phyloP scores from a whole-genome alignment of 1,140 invertebrate genomes.

The Chironomus striatipennis region DNA sequence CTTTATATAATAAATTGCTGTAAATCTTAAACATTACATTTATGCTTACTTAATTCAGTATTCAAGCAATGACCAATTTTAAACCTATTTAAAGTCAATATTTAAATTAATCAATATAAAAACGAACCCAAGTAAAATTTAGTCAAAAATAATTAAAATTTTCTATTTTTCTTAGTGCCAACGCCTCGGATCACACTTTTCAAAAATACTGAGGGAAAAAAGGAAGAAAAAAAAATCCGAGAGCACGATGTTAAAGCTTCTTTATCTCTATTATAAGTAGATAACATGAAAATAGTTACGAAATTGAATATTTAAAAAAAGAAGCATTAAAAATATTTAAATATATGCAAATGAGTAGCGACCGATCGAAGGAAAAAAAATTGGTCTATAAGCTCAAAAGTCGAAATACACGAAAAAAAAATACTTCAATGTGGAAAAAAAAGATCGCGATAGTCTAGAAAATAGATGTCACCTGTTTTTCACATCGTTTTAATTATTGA shows the following conservation, averaged over 20 bases:
- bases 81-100: too few relatives aligned
- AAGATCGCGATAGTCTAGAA: slow-evolving; percentile 12
- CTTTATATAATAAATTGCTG: too few relatives aligned
- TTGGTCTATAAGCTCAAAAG: background rate
- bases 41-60: too few relatives aligned
- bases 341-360: slow-evolving; percentile 10
- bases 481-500: slow-evolving; percentile 7
- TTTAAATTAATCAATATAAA: too few relatives aligned
- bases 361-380: background rate
- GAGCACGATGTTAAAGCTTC: slow-evolving; percentile 10
- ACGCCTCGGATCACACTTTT: background rate
- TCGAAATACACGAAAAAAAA: background rate
- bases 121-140: too few relatives aligned
- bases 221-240: background rate
- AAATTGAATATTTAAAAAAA: slow-evolving; percentile 23
- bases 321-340: slow-evolving; percentile 16
- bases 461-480: slow-evolving; percentile 23
- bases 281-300: slow-evolving; percentile 16
- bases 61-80: too few relatives aligned
- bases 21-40: too few relatives aligned
- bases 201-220: background rate
- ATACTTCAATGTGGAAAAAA: background rate
- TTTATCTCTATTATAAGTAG: slow-evolving; percentile 17
- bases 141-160: too few relatives aligned
- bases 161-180: too few relatives aligned